Conservation (phyloP, 1,140 invertebrate genomes). For the Belonocnema kinseyi region DNA sequence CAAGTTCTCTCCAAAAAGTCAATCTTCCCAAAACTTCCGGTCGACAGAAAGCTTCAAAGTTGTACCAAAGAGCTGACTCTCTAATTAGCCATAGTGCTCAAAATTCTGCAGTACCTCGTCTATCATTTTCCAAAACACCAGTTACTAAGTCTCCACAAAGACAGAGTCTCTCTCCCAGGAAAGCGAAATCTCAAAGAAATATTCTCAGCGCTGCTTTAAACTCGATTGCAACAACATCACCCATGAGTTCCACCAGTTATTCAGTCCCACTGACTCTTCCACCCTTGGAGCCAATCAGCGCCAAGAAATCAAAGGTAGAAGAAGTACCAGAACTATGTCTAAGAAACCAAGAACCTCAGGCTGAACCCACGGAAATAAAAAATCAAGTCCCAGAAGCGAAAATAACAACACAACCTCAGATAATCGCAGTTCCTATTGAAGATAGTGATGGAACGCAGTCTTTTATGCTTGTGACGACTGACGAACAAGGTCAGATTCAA, state of each 20-base stretch:
- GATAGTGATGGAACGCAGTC: slow-evolving; percentile 80
- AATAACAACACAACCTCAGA: slow-evolving; percentile 77
- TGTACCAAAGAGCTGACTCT: neutral
- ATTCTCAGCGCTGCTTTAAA: slow-evolving; percentile 52
- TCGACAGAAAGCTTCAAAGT: slow-evolving; percentile 29
- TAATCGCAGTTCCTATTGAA: slow-evolving; percentile 82
- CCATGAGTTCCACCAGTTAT: slow-evolving; percentile 35
- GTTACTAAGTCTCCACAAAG: slow-evolving; percentile 34
- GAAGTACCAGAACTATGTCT: slow-evolving; percentile 45
- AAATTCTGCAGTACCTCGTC: slow-evolving; percentile 24
- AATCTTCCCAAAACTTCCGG: slow-evolving; percentile 50
- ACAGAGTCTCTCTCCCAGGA: slow-evolving; percentile 36
- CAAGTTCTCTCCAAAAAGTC: slow-evolving; percentile 54
- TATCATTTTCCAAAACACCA: neutral
- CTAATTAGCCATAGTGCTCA: slow-evolving; percentile 13
- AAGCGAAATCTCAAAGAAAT: slow-evolving; percentile 44
- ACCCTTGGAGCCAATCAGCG: slow-evolving; percentile 53
- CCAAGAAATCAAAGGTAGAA: slow-evolving; percentile 51
- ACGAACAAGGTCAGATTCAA: slow-evolving; percentile 82
- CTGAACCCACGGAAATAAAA: slow-evolving; percentile 43
- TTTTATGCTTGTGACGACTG: slow-evolving; percentile 79
- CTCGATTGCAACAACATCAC: slow-evolving; percentile 35
- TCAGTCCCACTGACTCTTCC: slow-evolving; percentile 39
- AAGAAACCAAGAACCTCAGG: slow-evolving; percentile 45
- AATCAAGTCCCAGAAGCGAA: slow-evolving; percentile 57